phyloP scores from a whole-genome alignment of 2,888 invertebrate genomes.

The Pardosa pseudoannulata region DNA sequence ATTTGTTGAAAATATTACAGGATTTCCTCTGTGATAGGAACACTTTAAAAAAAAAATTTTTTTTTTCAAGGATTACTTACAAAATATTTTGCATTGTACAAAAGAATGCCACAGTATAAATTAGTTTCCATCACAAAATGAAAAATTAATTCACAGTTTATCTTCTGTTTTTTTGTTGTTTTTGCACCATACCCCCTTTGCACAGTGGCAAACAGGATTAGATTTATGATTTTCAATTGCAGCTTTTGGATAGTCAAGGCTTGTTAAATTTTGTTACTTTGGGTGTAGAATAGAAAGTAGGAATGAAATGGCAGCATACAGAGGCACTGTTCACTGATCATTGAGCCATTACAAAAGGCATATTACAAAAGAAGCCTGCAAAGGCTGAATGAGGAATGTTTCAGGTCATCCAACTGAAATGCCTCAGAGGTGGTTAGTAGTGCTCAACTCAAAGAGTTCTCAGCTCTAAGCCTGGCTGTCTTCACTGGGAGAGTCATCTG shows the following conservation, averaged over 20 bases:
- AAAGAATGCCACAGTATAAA: background rate
- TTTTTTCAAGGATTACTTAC: background rate
- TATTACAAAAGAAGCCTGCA: slow-evolving; percentile 53
- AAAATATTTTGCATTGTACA: background rate
- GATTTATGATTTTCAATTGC: background rate
- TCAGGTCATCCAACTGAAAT: slow-evolving; percentile 53
- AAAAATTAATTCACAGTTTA: background rate
- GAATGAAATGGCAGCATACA: slow-evolving; percentile 53
- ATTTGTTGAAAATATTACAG: background rate
- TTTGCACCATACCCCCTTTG: background rate
- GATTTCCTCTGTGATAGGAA: background rate
- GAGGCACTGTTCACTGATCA: slow-evolving; percentile 58
- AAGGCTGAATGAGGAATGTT: slow-evolving; percentile 66
- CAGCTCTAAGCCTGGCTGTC: slow-evolving; percentile 73
- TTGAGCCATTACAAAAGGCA: slow-evolving; percentile 53
- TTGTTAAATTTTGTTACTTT: slow-evolving; percentile 17
- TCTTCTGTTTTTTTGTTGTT: background rate
- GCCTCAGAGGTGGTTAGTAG: slow-evolving; percentile 51
- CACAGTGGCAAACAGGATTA: background rate
- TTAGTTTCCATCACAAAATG: slow-evolving; percentile 19
- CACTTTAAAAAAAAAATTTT: background rate
- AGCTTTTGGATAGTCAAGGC: slow-evolving; percentile 12
- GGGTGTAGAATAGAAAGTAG: slow-evolving; percentile 39
- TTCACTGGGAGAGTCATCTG: slow-evolving; percentile 74
- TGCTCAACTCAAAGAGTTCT: slow-evolving; percentile 36